These are phyloP conservation scores for Drosophila orena DNA, from an alignment of 1,140 invertebrate species.

Conservation along the genomic window DNA sequence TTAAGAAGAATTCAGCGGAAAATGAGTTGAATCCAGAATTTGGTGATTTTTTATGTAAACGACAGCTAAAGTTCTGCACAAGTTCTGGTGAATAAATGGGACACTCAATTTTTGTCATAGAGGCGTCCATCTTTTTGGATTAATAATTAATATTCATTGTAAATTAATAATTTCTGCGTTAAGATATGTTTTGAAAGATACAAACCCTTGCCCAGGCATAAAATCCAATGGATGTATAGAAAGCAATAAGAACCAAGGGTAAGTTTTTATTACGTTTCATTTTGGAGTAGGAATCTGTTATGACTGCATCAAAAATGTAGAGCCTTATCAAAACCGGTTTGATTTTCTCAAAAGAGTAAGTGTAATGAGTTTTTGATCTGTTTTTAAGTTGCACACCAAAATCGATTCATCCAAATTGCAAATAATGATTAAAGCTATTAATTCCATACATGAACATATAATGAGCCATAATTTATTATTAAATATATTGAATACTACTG, in stretches of 20 bases:
- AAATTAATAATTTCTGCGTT: neutral
- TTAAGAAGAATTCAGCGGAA: conserved; percentile 13
- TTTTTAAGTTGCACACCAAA: neutral
- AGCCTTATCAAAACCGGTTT: neutral
- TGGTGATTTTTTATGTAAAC: neutral
- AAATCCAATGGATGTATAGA: neutral
- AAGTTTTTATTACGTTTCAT: conserved; percentile 2
- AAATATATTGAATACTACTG: no score
- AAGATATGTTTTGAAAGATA: neutral
- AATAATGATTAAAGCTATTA: neutral
- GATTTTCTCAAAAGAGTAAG: neutral
- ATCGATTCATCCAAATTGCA: no score
- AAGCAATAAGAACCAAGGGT: neutral
- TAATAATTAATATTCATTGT: neutral
- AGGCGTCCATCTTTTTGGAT: conserved; percentile 10
- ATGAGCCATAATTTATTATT: neutral
- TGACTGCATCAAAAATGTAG: neutral
- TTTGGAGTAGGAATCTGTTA: neutral
- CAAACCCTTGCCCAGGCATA: conserved; percentile 11
- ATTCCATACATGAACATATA: neutral
- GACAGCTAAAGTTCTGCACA: conserved; percentile 13
- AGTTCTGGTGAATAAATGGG: conserved; percentile 13
- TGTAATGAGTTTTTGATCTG: conserved; percentile 6
- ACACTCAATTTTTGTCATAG: conserved; percentile 23
- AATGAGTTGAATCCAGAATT: conserved; percentile 1